Evolutionary conservation across 2,888 invertebrate genomes (phyloP).

Genomic region (Ecliptopera silaceata): DNA sequence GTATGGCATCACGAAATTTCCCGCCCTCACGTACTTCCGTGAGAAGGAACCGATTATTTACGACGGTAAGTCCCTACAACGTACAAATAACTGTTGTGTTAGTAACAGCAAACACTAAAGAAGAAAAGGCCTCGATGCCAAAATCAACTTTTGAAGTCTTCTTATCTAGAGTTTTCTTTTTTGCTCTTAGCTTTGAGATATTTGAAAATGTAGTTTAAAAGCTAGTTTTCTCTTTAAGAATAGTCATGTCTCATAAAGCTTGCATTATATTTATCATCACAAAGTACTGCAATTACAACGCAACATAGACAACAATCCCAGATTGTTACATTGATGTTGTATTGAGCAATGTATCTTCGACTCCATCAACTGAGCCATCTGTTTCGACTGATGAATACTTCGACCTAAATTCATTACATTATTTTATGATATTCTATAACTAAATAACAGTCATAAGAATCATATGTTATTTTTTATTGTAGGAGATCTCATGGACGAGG

Average conservation of each 20-base stretch:
- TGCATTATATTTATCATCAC: slow-evolving; percentile 8
- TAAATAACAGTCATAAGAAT: background rate
- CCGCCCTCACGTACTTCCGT: slow-evolving; percentile 98
- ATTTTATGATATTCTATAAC: background rate
- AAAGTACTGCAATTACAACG: background rate
- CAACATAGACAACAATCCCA: background rate
- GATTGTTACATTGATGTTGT: background rate
- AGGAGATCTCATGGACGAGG: slow-evolving; percentile 98
- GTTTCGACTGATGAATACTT: background rate
- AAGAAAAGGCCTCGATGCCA: no score
- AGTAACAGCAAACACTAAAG: no score
- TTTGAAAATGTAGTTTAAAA: no score
- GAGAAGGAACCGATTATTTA: slow-evolving; percentile 98
- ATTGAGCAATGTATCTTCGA: slow-evolving; percentile 2
- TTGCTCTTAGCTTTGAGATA: no score
- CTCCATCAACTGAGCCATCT: slow-evolving; percentile 6
- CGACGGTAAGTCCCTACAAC: slow-evolving; percentile 85
- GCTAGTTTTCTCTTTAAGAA: background rate
- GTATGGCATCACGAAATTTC: slow-evolving; percentile 97
- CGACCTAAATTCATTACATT: slow-evolving; percentile 2
- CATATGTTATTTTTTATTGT: slow-evolving; percentile 42
- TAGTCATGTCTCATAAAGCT: background rate
- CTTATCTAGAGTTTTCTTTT: no score
- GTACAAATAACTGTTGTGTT: no score
- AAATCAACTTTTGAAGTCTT: no score